Evolutionary conservation across 2,888 invertebrate genomes (phyloP), one percentile per base, ranked within the genome.

Genomic region (Drosophila eohydei): DNA sequence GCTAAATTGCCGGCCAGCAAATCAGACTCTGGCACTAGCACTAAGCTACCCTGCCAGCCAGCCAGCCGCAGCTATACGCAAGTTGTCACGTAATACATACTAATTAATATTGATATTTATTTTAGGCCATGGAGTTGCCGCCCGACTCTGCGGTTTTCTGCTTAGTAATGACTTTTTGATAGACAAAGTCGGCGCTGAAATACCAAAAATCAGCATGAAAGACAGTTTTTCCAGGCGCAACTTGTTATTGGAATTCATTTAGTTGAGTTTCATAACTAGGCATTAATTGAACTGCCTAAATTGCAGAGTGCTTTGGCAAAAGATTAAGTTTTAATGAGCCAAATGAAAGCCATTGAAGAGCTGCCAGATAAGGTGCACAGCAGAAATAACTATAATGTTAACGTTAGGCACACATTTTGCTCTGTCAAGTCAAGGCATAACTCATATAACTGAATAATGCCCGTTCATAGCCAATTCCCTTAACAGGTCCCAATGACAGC

Each of bases 11-110:
- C 48, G 61, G 43, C 26, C 62, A 62, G 32, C 32, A 51, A 73
- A 73, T 63, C 56, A 40, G 51, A 21, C 36, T 48, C 30, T 26
- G 30, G 30, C 30, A 30, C 30, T 30, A 6, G 30, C 30, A 4
- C 30, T 30, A 30, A 30, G 30, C 30, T 30, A 21, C 21, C 21
- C 21, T 1, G 21, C 38, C 38, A 38, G 16, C 16, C 41, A 32
- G 11, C 52, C 16, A 38, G 16, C 34, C 43, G 2, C 41, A 50
- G 48, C 52, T 38, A 54, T 57, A 62, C 46, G 52, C 76, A 73
- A 74, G 71, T 90, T 90, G 89, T 88, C 90, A 90, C 84, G 90
- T 90, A 84, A 90, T 90, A 74, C 84, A 80, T 62, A 90, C 84
- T 84, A 84, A 84, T 84, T 84, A 84, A 84, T 84, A 84, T 84